Base-by-base conservation (phyloP, 2,113 vertebrate species). In the Pteruthius melanotis region DNA sequence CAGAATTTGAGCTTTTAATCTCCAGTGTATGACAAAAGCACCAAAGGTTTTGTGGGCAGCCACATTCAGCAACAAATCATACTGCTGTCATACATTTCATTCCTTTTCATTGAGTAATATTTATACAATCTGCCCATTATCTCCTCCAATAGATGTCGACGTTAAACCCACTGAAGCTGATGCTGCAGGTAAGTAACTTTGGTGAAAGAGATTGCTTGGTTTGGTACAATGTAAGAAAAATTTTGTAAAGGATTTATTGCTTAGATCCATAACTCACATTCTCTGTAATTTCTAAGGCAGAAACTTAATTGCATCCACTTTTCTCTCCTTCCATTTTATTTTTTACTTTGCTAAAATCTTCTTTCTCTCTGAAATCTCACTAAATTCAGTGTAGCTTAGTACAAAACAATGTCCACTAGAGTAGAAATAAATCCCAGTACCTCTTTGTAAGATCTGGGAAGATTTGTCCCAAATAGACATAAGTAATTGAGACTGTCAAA, bases 1-100 rank as follows among this genome's bases (percentile, higher is more conserved):
- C 82, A 93, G 91, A 96, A 97, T 85, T 49, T 83, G 86, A 90
- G 49, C 82, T 95, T 92, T 95, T 94, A 93, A 97, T 96, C 76
- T 95, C 65, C 65, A 27, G n/a, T 57, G 37, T 83, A 61, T 92
- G 85, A 91, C 45, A 92, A 44, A 81, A 2, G 12, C 60, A 94
- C 83, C 45, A 86, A 94, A 96, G 86, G 52, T 87, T 89, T 94
- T 89, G 92, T 56, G 65, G 44, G 69, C 56, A 96, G 68, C 89
- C 92, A 93, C 87, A 94, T 93, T 93, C 82, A 91, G 50, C 64
- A 66, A 69, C 40, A 93, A 78, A 83, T 86, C 63, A 66, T 61
- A 61, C 23, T 77, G 45, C 35, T 88, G 37, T 96, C 81, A 90
- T 93, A 49, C 8, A 63, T 83, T 52, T 92, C 5, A 64, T 91